Evolutionary conservation across 2,113 vertebrate genomes (phyloP), one percentile per base, ranked within the genome.

Genomic region (crab-eating macaque (Macaca fascicularis)): DNA sequence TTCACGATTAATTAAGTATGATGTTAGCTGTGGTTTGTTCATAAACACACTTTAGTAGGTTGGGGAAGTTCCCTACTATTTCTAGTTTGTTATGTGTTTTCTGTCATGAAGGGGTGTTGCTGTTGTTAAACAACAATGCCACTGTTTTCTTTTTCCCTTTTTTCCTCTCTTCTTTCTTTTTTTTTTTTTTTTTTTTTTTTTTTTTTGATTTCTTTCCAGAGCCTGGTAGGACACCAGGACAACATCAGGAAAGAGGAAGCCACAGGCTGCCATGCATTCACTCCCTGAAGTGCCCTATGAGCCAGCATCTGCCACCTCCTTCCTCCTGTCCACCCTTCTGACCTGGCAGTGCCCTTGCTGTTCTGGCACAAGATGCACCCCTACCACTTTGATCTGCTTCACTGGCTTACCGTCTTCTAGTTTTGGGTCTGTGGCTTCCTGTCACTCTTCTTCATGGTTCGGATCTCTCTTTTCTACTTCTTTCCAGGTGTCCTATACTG

Each of bases 221-320:
- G n/a, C 40, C 19, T 9, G 13, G 4, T 96, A 88, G 98, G 98
- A 98, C 89, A 97, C 85, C 90, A 97, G 98, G 94, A 98, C 70
- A 97, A 86, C 80, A 75, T 95, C 97, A 98, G 98, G 97, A 98
- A 98, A 98, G 97, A 98, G 98, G 98, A 98, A 99, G 98, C 85
- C 25, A 91, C 91, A 93, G 96, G 96, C 96, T 97, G 96, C 95
- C 96, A 75, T 93, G 95, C 94, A 97, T 97, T 98, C 97, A 98
- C 97, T 88, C 8, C 48, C 97, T 86, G 11, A 92, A 40, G 69
- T 4, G 22, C 89, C 48, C 90, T 55, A 0, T n/a, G 72, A 95
- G 22, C 76, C 67, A 76, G 61, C 59, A 38, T n/a, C 89, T 52
- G 80, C 72, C 69, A 43, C 57, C 55, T 40, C 76, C 38, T 84